phyloP scores from a whole-genome alignment of 2,888 invertebrate species.

The Cosmia trapezina region DNA sequence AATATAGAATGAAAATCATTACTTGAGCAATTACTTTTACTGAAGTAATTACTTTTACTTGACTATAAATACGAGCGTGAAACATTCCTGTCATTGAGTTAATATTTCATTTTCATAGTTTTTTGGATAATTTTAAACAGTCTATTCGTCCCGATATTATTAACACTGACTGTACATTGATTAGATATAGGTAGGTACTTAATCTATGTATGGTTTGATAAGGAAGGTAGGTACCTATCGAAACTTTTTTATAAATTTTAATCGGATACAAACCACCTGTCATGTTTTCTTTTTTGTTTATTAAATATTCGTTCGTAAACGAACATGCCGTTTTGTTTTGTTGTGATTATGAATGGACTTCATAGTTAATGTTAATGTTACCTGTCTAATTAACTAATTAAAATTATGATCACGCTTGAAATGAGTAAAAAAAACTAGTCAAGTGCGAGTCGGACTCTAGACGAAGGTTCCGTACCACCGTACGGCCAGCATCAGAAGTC shows the following conservation, averaged over 20 bases:
- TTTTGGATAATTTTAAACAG: too few species aligned
- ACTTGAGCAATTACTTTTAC: too few species aligned
- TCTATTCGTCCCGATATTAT: too few species aligned
- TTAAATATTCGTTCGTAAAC: background rate
- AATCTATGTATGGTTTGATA: background rate
- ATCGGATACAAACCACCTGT: conserved; percentile 18
- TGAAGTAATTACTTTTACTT: too few species aligned
- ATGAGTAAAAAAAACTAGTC: too few species aligned
- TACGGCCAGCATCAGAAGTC: too few species aligned
- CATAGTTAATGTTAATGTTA: background rate
- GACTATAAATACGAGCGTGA: too few species aligned
- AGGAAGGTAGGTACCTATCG: background rate
- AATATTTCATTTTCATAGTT: too few species aligned
- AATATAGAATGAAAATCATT: too few species aligned
- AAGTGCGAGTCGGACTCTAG: too few species aligned
- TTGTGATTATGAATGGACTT: conserved; percentile 2
- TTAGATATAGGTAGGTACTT: background rate
- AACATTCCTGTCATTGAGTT: too few species aligned
- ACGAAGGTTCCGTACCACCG: too few species aligned
- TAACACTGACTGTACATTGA: background rate
- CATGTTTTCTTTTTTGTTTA: conserved; percentile 10
- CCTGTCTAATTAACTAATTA: background rate
- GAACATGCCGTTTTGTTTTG: background rate
- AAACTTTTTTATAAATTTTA: background rate
- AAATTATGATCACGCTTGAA: background rate